phyloP scores from a whole-genome alignment of 2,888 invertebrate genomes.

The Taenaris catops region DNA sequence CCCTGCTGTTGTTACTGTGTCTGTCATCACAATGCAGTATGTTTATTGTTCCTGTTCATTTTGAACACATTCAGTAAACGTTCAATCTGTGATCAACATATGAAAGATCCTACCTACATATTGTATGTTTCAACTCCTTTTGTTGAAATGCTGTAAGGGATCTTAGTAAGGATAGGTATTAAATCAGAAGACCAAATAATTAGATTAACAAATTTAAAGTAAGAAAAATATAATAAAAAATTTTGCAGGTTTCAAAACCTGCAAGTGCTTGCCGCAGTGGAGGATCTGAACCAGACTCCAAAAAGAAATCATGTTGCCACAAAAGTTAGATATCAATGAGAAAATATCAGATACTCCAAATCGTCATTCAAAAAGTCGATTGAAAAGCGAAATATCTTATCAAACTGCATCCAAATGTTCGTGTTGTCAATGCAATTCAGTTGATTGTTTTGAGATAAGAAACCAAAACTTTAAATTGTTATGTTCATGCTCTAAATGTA shows the following conservation, averaged over 20 bases:
- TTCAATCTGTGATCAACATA: too few relatives aligned
- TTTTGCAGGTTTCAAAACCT: conserved; percentile 10
- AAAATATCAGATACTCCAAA: not conserved
- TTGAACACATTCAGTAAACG: too few relatives aligned
- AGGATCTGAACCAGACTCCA: not conserved
- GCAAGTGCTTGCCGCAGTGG: conserved; percentile 1
- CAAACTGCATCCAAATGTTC: conserved; percentile 34
- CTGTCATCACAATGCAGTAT: too few relatives aligned
- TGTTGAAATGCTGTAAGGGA: too few relatives aligned
- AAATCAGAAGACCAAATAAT: too few relatives aligned
- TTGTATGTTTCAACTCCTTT: too few relatives aligned
- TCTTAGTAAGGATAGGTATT: too few relatives aligned
- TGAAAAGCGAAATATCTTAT: not conserved
- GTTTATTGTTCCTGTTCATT: too few relatives aligned
- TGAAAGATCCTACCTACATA: too few relatives aligned
- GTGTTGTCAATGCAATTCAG: conserved; percentile 39
- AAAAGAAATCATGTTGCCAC: conserved; percentile 7
- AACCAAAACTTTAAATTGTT: conserved; percentile 24
- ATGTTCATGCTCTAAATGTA: conserved; percentile 26
- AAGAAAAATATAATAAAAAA: too few relatives aligned
- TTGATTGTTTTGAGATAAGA: conserved; percentile 33
- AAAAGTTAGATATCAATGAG: not conserved
- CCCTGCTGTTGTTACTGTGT: too few relatives aligned
- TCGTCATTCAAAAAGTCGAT: not conserved
- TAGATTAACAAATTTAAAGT: too few relatives aligned